Base-by-base conservation (phyloP, 2,888 invertebrate genomes). In the Watsonalla cultraria region DNA sequence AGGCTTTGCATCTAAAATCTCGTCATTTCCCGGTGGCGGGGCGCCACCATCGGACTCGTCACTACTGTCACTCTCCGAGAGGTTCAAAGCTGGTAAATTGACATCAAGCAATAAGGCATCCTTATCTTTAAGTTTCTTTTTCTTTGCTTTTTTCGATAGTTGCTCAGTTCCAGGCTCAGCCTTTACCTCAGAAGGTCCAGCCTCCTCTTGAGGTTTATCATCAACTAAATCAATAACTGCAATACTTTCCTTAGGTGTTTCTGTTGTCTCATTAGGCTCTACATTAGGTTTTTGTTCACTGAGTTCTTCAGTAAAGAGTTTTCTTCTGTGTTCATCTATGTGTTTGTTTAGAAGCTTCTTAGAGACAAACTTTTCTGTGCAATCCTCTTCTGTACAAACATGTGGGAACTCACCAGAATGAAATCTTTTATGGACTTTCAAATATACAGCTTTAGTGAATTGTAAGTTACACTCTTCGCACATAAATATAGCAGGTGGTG, bases 61-160 rank as follows among this genome's bases (percentile, higher is more conserved):
- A 65, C 95, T 95, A 60, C 95, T 95, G 68, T 96, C 96, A 76
- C 96, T 96, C 71, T 96, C 96, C 0, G 96, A 96, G 46, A 97
- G 89, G 89, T 96, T 96, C 46, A 96, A 86, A 4, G 95, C 96
- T 5, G 96, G 96, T 53, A 97, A 86, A 85, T 96, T 90, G 6
- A 90, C 90, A 76, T 91, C 91, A 60, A 91, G 66, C 56, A 91
- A 70, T 61, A 91, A 76, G 51, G 89, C 83, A 73, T 91, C 90
- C 65, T 90, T 91, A 57, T 89, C 86, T 74, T 85, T 89, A 51
- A 74, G 61, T 70, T 89, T 91, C 66, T 90, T 91, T 66, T 89
- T 91, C 70, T 86, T 91, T 39, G 74, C 72, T 65, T 88, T 90
- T 69, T 92, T 91, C 35, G 85, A 79, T 58, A 74, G 59, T 58